These are phyloP conservation scores for Embiotoca jacksoni DNA, from an alignment of 2,113 vertebrate genomes.

Conservation along the genomic window DNA sequence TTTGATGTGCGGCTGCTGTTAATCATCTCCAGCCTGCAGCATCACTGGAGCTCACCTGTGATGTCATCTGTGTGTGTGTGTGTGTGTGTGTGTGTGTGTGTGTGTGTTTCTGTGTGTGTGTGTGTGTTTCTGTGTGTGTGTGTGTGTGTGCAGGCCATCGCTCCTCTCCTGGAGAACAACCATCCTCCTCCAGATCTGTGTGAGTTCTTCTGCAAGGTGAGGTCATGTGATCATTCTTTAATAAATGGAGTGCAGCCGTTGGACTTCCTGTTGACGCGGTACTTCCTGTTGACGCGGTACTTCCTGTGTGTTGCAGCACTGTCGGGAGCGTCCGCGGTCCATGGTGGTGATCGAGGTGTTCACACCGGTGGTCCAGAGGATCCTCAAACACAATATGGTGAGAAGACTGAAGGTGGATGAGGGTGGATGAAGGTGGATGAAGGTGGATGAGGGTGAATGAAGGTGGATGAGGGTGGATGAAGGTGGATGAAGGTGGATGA, in stretches of 20 bases:
- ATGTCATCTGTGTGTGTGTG: background rate
- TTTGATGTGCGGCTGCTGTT: slow-evolving; percentile 1
- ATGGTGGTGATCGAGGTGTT: slow-evolving; percentile 99
- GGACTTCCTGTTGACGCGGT: background rate
- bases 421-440: no score
- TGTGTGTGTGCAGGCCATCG: slow-evolving; percentile 88
- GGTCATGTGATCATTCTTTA: background rate
- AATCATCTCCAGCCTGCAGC: no score
- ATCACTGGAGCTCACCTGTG: background rate
- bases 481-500: no score
- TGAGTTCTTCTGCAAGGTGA: slow-evolving; percentile 99
- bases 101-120: slow-evolving; percentile 12
- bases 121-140: slow-evolving; percentile 24
- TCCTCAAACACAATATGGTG: slow-evolving; percentile 99
- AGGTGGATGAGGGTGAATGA: no score
- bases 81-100: slow-evolving; percentile 38
- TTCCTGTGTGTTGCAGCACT: slow-evolving; percentile 88
- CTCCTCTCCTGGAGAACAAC: slow-evolving; percentile 99
- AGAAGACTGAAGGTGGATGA: slow-evolving; percentile 30
- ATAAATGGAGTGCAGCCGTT: background rate
- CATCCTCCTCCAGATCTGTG: slow-evolving; percentile 98
- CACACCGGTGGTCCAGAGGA: slow-evolving; percentile 98
- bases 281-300: no score
- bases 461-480: no score
- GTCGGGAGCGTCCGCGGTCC: slow-evolving; percentile 96